These are phyloP conservation scores for Trachymyrmex septentrionalis DNA, from an alignment of 1,140 invertebrate species.

Conservation along the genomic window DNA sequence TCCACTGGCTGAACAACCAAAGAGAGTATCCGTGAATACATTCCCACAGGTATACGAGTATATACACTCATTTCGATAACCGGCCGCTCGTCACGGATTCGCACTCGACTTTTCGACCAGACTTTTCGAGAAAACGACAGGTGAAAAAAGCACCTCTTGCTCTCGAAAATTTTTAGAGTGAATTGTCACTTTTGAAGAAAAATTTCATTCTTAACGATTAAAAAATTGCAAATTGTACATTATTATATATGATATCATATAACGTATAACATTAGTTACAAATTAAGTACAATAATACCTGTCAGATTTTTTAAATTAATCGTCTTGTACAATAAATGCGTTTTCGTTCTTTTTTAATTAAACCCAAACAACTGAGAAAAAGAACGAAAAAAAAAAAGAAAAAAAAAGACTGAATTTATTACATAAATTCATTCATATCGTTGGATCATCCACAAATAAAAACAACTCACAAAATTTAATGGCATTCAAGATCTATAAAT, in stretches of 20 bases:
- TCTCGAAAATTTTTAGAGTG: no score
- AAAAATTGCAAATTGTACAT: no score
- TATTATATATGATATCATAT: no score
- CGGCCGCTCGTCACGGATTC: conserved; percentile 42
- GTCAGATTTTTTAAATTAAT: background rate
- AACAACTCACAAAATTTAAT: background rate
- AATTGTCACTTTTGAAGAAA: no score
- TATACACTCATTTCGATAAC: conserved; percentile 41
- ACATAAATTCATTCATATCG: background rate
- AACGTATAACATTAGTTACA: background rate
- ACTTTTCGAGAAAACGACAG: conserved; percentile 35
- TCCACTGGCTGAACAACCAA: conserved; percentile 73
- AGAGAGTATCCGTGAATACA: conserved; percentile 53
- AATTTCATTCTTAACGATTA: no score
- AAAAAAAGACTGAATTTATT: background rate
- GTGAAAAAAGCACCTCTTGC: background rate
- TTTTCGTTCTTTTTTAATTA: background rate
- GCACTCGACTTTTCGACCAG: background rate
- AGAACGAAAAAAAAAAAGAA: no score
- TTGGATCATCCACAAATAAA: background rate
- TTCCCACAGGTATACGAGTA: conserved; percentile 56
- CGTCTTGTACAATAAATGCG: background rate
- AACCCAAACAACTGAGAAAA: background rate
- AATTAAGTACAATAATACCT: background rate
- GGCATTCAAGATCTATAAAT: background rate